These are phyloP conservation scores for Sebastes hubbsi DNA, from an alignment of 2,797 vertebrate genomes.

Conservation along the genomic window DNA sequence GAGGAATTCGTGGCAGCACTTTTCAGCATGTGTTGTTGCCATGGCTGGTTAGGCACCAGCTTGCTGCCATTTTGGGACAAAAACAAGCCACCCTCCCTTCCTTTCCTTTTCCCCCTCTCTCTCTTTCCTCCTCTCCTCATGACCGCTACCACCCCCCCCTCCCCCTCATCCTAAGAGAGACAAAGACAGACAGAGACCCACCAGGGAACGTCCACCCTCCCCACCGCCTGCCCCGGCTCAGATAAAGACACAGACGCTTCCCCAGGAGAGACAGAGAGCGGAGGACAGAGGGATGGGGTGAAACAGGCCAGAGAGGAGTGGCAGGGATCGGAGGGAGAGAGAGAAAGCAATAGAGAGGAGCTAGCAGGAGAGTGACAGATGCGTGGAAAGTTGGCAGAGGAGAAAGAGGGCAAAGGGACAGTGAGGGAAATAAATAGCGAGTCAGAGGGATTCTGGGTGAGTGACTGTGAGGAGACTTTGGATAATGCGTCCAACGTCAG, in stretches of 20 bases:
- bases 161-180: constrained; percentile 42
- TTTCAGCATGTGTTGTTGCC: constrained; percentile 55
- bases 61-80: constrained; percentile 48
- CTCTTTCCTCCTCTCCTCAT: constrained; percentile 7
- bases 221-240: constrained; percentile 51
- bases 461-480: constrained; percentile 48
- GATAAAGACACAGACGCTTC: constrained; percentile 74
- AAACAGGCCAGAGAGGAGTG: constrained; percentile 67
- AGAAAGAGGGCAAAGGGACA: constrained; percentile 66
- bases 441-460: constrained; percentile 46
- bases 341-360: constrained; percentile 27
- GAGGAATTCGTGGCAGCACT: constrained; percentile 47
- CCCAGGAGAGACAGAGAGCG: constrained; percentile 49
- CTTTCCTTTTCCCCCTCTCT: neutral
- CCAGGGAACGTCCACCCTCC: constrained; percentile 66
- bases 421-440: constrained; percentile 54
- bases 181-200: constrained; percentile 70
- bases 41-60: constrained; percentile 66
- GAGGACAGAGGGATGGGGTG: constrained; percentile 64
- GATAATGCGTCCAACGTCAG: constrained; percentile 32
- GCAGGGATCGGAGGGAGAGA: constrained; percentile 12
- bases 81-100: constrained; percentile 37
- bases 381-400: constrained; percentile 60
- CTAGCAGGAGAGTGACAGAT: constrained; percentile 70
- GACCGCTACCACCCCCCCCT: neutral